These are phyloP conservation scores for Capra hircus DNA, from an alignment of 2,113 vertebrate genomes.

Conservation along the genomic window DNA sequence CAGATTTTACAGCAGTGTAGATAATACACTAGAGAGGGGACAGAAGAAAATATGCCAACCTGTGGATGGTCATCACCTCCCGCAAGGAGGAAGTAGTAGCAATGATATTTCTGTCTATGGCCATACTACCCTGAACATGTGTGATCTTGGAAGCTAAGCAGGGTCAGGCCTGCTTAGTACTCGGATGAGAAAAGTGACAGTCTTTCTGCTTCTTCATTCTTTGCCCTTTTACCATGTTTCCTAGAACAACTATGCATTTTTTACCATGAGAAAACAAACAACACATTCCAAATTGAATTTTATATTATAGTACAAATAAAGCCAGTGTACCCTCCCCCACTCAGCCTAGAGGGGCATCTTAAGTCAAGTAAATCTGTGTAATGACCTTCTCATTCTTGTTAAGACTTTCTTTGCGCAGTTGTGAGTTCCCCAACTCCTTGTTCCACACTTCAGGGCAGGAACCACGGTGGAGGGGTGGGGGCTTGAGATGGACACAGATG, in stretches of 20 bases:
- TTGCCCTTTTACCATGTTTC: neutral
- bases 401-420: neutral
- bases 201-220: neutral
- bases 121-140: neutral
- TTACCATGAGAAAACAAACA: neutral
- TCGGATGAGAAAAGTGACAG: neutral
- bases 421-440: neutral
- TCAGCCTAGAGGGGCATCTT: neutral
- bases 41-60: neutral
- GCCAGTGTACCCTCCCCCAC: neutral
- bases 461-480: rapidly evolving
- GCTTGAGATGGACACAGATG: neutral
- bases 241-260: neutral
- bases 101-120: neutral
- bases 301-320: neutral
- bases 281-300: neutral
- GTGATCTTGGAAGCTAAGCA: neutral
- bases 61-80: neutral
- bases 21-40: neutral
- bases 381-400: neutral
- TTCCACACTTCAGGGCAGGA: neutral
- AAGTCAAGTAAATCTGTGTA: neutral
- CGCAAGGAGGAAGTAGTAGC: neutral
- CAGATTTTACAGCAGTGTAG: neutral
- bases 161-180: neutral